Conservation (phyloP, 2,113 vertebrate genomes). For the Pomatorhinus ruficollis region DNA sequence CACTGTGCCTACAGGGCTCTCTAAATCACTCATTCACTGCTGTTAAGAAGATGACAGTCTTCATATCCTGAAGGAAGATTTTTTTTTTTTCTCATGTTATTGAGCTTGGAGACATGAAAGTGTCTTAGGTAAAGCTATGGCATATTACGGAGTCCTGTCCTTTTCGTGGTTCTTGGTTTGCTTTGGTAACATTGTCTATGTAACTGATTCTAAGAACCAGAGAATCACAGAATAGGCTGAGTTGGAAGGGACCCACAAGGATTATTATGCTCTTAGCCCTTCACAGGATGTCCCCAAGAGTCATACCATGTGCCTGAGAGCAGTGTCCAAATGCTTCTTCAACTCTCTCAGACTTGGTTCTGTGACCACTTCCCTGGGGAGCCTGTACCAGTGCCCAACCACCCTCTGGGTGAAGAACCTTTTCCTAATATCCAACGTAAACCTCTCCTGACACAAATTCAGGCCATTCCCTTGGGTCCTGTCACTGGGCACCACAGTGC, state of each 20-base stretch:
- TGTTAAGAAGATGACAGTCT: not conserved
- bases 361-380: not conserved
- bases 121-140: not conserved
- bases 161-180: not conserved
- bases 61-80: not conserved
- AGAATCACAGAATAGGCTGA: not conserved
- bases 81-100: not conserved
- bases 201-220: not conserved
- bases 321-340: not conserved
- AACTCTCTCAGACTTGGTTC: not conserved
- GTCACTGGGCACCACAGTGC: not conserved
- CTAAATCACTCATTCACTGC: not conserved
- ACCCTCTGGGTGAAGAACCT: accelerated
- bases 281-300: not conserved
- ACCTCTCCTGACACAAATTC: accelerated
- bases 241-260: not conserved
- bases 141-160: not conserved
- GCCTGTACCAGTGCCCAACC: not conserved
- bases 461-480: not conserved
- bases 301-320: not conserved
- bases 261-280: too few species aligned
- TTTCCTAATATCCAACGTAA: not conserved
- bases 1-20: not conserved
- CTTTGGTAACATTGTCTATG: not conserved
- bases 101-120: not conserved